A percentile compares a stretch with the other conserved stretches of the same genome.
phyloP scores from a whole-genome alignment of 2,113 vertebrate species.

The Centropus unirufus region DNA sequence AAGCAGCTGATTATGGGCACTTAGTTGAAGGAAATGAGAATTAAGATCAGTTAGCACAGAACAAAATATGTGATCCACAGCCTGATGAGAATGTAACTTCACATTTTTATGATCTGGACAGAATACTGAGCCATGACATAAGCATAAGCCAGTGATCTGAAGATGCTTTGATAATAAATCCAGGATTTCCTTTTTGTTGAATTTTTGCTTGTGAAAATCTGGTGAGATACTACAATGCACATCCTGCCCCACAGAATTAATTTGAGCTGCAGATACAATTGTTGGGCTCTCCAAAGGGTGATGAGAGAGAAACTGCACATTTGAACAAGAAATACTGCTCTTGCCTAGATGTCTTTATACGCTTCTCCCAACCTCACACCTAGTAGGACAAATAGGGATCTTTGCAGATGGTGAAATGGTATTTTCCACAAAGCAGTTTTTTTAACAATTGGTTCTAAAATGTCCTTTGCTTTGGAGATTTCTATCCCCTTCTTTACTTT shows the following conservation, averaged over 20 bases:
- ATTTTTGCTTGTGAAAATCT: not conserved
- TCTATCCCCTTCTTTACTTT: not conserved
- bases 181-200: not conserved
- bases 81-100: not conserved
- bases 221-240: not conserved
- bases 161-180: not conserved
- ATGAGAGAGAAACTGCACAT: not conserved
- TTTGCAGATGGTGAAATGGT: not conserved
- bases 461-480: not conserved
- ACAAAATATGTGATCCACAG: not conserved
- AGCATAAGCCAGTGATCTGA: not conserved
- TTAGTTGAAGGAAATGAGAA: conserved; percentile 37
- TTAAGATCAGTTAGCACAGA: not conserved
- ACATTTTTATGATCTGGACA: not conserved
- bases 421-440: not conserved
- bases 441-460: not conserved
- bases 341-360: not conserved
- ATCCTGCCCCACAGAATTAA: not conserved
- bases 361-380: not conserved
- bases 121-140: not conserved
- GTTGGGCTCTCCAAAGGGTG: not conserved
- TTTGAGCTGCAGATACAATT: not conserved
- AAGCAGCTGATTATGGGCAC: not conserved
- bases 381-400: not conserved
- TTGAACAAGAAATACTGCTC: not conserved